phyloP scores from a whole-genome alignment of 2,113 vertebrate species.

The Alces alces region DNA sequence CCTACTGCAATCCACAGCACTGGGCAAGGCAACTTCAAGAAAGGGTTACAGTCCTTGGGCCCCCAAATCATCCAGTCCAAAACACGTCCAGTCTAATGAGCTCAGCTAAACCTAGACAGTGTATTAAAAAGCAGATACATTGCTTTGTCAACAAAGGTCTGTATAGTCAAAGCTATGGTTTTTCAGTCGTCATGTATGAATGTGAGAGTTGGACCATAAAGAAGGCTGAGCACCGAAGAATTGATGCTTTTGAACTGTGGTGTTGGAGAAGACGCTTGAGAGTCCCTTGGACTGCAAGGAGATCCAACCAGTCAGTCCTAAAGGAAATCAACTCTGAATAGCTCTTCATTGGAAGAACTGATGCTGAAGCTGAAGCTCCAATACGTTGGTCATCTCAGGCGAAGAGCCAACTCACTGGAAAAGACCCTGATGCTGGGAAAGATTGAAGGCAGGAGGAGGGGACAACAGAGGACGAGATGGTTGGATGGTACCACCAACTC shows the following conservation, averaged over 20 bases:
- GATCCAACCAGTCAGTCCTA: not conserved
- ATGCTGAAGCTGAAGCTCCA: not conserved
- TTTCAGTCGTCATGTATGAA: not conserved
- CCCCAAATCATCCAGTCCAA: not conserved
- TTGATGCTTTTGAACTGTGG: not conserved
- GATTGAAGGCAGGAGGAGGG: not conserved
- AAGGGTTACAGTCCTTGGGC: not conserved
- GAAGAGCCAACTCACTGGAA: not conserved
- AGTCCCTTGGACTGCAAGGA: not conserved
- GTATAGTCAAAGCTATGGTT: not conserved
- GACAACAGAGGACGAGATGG: not conserved
- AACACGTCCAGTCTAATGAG: not conserved
- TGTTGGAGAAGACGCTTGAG: not conserved
- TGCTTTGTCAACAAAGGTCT: not conserved
- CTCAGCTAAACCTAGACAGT: not conserved
- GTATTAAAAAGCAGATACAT: not conserved
- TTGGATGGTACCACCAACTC: not conserved
- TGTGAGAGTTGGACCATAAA: not conserved
- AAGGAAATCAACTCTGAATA: not conserved
- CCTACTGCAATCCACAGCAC: not conserved
- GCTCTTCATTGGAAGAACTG: not conserved
- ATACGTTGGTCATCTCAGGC: not conserved
- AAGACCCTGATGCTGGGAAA: not conserved
- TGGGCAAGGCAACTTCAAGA: not conserved
- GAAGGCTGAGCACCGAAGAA: not conserved